phyloP scores from a whole-genome alignment of 1,140 invertebrate species.

The Drosophila seguyi region DNA sequence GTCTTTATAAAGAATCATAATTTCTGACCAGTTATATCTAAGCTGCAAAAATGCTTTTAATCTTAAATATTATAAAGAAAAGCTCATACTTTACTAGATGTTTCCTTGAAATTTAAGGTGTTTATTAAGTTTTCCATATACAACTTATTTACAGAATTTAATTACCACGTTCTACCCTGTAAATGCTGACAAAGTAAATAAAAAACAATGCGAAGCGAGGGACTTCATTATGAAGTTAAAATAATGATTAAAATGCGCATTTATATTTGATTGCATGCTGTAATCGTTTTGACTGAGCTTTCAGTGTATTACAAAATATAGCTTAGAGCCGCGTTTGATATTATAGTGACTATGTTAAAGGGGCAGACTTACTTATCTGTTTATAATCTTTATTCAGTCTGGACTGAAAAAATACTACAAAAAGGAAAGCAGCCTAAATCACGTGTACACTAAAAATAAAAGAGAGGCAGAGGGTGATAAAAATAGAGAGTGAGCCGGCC shows the following conservation, averaged over 20 bases:
- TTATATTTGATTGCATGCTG: neutral
- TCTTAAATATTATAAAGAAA: neutral
- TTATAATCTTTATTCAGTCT: neutral
- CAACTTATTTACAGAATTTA: neutral
- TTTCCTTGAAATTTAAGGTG: too few species aligned
- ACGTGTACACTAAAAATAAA: constrained; percentile 32
- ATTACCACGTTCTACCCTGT: too few species aligned
- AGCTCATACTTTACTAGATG: neutral
- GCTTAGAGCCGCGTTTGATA: neutral
- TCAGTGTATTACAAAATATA: neutral
- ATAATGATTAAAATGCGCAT: neutral
- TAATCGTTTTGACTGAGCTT: neutral
- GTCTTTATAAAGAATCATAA: neutral
- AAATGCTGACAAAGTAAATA: neutral
- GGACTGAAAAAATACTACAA: neutral
- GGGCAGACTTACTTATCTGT: constrained; percentile 1
- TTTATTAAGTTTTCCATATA: neutral
- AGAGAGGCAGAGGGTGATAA: neutral
- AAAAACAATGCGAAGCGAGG: neutral
- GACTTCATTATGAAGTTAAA: neutral
- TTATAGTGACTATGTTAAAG: constrained; percentile 8
- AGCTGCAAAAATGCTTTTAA: neutral
- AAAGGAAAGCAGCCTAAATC: neutral
- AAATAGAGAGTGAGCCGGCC: constrained; percentile 24
- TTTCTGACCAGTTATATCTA: too few species aligned